phyloP scores from a whole-genome alignment of 2,113 vertebrate species.

The Psammodynastes pulverulentus region DNA sequence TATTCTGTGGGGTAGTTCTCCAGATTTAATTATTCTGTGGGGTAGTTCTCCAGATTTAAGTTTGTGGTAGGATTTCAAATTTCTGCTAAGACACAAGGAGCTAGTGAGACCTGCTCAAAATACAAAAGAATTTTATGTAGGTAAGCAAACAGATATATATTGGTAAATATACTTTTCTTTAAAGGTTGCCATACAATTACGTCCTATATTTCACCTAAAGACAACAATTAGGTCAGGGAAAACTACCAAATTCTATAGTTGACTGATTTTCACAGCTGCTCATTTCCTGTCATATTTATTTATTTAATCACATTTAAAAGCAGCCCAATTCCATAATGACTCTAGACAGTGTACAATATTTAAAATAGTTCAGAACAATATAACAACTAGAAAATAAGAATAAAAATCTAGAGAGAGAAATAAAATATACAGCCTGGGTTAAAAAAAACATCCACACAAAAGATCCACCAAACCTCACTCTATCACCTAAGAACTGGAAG shows the following conservation, averaged over 20 bases:
- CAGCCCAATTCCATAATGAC: background rate
- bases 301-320: background rate
- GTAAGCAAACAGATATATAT: background rate
- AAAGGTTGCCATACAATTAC: background rate
- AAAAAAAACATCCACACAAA: background rate
- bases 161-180: background rate
- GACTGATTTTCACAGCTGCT: background rate
- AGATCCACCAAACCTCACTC: background rate
- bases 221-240: background rate
- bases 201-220: background rate
- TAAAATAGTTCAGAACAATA: background rate
- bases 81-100: background rate
- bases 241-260: background rate
- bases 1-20: background rate
- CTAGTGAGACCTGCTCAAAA: background rate
- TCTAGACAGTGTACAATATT: background rate
- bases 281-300: background rate
- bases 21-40: background rate
- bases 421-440: background rate
- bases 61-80: background rate
- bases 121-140: background rate
- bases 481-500: background rate
- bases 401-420: background rate
- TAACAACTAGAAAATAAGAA: background rate
- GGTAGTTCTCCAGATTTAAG: background rate